A percentile compares a stretch with the other conserved stretches of the same genome.
These are phyloP conservation scores for Rhabditoides inermis DNA, from an alignment of 2,888 invertebrate genomes.

Conservation along the genomic window DNA sequence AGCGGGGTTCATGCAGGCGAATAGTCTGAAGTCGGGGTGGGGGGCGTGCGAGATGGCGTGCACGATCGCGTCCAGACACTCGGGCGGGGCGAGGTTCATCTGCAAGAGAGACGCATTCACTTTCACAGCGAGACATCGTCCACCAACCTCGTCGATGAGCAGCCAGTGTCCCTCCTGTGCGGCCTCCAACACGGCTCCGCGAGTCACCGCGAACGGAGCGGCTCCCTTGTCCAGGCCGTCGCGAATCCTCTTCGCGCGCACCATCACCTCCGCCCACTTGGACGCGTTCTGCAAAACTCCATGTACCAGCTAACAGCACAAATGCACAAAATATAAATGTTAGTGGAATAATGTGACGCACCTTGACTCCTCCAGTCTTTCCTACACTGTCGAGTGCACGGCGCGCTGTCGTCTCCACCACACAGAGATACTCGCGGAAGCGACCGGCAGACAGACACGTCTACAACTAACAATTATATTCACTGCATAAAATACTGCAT, in stretches of 20 bases:
- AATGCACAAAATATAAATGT: neutral
- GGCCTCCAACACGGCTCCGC: constrained; percentile 78
- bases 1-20: constrained; percentile 99
- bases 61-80: constrained; percentile 62
- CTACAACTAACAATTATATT: too few relatives aligned
- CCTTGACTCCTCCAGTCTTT: too few relatives aligned
- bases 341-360: too few relatives aligned
- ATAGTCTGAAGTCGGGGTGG: constrained; percentile 61
- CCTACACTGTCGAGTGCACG: constrained; percentile 13
- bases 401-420: constrained; percentile 29
- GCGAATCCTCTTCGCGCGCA: constrained; percentile 14
- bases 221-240: constrained; percentile 29
- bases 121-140: neutral
- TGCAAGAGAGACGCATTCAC: constrained; percentile 53
- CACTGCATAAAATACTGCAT: too few relatives aligned
- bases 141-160: constrained; percentile 70
- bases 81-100: constrained; percentile 91
- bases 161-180: constrained; percentile 85
- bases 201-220: constrained; percentile 39
- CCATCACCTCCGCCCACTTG: constrained; percentile 28
- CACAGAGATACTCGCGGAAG: constrained; percentile 27
- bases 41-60: constrained; percentile 19
- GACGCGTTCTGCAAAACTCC: neutral
- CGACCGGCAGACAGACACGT: constrained; percentile 24
- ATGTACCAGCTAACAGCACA: neutral